Percentiles rank a stretch among this genome's conserved stretches.
Evolutionary conservation across 92 coral and sea anemone species (phyloP).

Genomic region (Chrysogorgia sp.): DNA sequence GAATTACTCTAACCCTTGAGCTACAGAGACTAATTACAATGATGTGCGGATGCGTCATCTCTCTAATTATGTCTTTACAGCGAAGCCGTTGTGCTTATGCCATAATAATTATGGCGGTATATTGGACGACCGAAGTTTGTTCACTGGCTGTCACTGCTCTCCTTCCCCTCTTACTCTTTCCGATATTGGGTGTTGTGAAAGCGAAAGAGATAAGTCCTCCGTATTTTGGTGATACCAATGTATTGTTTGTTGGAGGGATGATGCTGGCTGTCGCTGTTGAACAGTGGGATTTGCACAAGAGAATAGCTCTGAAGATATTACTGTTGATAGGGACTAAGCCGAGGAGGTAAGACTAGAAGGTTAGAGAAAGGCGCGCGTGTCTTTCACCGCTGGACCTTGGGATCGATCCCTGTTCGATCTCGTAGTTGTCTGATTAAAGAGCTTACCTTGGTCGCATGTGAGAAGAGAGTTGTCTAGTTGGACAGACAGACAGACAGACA

Average conservation of each 20-base stretch:
- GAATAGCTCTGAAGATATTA: constrained; percentile 68
- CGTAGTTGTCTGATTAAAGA: no score
- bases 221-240: constrained; percentile 85
- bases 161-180: constrained; percentile 72
- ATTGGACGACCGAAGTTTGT: constrained; percentile 78
- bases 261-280: constrained; percentile 87
- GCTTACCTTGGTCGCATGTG: no score
- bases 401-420: no score
- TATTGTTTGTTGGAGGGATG: constrained; percentile 77
- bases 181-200: constrained; percentile 73
- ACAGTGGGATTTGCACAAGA: constrained; percentile 81
- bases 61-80: constrained; percentile 30
- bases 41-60: no score
- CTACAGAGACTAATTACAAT: no score
- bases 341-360: constrained; percentile 53
- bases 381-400: background rate
- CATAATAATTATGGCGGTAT: constrained; percentile 72
- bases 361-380: background rate
- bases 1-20: background rate
- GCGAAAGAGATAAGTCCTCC: constrained; percentile 76
- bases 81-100: constrained; percentile 73
- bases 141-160: constrained; percentile 80
- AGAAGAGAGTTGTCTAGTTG: no score
- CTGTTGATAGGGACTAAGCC: constrained; percentile 72
- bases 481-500: background rate